Evolutionary conservation across 2,113 vertebrate species (phyloP), one percentile per base, ranked within the genome.

Genomic region (Cairina moschata): DNA sequence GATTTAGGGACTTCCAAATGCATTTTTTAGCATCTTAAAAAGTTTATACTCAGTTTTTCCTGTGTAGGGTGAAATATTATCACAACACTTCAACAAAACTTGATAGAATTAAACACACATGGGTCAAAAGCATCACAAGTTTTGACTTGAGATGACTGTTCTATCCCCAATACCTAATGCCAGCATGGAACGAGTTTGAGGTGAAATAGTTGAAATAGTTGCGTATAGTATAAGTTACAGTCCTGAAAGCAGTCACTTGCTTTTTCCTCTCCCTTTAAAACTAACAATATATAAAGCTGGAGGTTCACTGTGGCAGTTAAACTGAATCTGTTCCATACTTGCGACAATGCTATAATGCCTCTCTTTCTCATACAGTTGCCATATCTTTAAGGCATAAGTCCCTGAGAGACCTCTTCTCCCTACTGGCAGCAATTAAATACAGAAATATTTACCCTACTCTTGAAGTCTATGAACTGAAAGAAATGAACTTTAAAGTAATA

Each of bases 361-460:
- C 32, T 77, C 23, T 75, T 79, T 77, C 55, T 88, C 73, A 63
- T 25, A 59, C 3, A 59, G 56, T 8, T 75, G 95, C 59, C 82
- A 69, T 52, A 90, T 60, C 88, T 95, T 97, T 96, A 79, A 97
- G 86, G 67, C 48, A 79, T 56, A 68, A 97, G 97, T 96, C 52
- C 84, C 83, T 76, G 48, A 79, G 91, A 92, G 77, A 88, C 38
- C 18, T 95, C 42, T 88, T 96, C 94, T 91, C 60, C 55, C 86
- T 95, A 54, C 46, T 2, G 1, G 42, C 74, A 85, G 77, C 89
- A 96, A 96, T 92, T 97, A 95, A 97, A 95, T 81, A 92, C 36
- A 89, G 79, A 97, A 96, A 96, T 97, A 97, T 97, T 98, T 98
- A 98, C 96, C 58, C 66, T 85, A 31, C 89, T 96, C 97, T 40